phyloP scores from a whole-genome alignment of 2,113 vertebrate species.

The Mustela lutreola region DNA sequence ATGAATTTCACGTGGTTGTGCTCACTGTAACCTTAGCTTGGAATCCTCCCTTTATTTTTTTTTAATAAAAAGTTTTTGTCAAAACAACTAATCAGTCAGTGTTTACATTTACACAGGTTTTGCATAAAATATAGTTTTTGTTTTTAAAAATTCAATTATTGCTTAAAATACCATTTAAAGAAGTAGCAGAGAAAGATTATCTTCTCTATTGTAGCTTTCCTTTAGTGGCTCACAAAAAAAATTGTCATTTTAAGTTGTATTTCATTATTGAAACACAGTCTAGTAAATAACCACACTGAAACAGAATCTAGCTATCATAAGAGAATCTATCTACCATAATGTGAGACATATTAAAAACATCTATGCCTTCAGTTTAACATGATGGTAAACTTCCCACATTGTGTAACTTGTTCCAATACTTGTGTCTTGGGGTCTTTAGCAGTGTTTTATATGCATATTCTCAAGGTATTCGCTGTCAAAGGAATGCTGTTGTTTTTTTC shows the following conservation, averaged over 20 bases:
- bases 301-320: conserved; percentile 11
- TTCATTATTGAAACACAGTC: conserved; percentile 55
- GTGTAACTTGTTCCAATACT: conserved; percentile 20
- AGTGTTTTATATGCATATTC: conserved; percentile 29
- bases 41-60: neutral
- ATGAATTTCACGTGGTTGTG: neutral
- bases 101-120: neutral
- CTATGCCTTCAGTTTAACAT: conserved; percentile 51
- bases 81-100: neutral
- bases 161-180: conserved; percentile 26
- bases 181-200: neutral
- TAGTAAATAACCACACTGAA: conserved; percentile 47
- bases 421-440: neutral
- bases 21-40: neutral
- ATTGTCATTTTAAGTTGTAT: conserved; percentile 45
- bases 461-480: conserved; percentile 56
- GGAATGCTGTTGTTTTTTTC: neutral
- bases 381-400: neutral
- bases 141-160: conserved; percentile 40
- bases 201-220: neutral
- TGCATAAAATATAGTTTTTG: neutral
- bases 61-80: neutral
- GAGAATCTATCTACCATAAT: neutral
- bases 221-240: conserved; percentile 28
- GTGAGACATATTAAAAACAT: conserved; percentile 59